These are phyloP conservation scores for Amorpha juglandis DNA, from an alignment of 2,888 invertebrate genomes.

Conservation along the genomic window DNA sequence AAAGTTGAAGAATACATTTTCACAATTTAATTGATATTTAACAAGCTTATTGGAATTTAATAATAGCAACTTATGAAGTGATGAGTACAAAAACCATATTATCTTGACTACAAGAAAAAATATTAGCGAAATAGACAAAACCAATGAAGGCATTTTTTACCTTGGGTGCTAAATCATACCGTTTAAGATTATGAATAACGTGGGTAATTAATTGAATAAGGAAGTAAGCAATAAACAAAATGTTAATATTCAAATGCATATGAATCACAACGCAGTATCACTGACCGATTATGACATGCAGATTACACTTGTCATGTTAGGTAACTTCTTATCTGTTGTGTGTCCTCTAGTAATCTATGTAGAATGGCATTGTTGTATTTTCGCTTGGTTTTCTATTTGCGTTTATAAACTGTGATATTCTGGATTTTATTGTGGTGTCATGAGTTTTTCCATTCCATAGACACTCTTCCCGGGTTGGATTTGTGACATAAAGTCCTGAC, in stretches of 20 bases:
- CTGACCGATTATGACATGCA: conserved; percentile 47
- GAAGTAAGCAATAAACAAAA: conserved; percentile 19
- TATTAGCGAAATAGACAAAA: neutral
- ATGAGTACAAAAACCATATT: neutral
- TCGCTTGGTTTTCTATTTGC: neutral
- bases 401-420: neutral
- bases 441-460: neutral
- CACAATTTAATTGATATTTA: too few relatives aligned
- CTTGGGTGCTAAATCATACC: neutral
- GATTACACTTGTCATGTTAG: conserved; percentile 34
- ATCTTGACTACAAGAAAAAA: neutral
- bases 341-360: conserved; percentile 26
- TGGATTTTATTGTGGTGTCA: neutral
- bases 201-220: conserved; percentile 4
- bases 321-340: conserved; percentile 33
- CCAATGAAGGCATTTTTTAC: conserved; percentile 11
- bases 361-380: neutral
- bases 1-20: neutral
- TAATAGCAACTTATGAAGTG: neutral
- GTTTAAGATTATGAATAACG: conserved; percentile 15
- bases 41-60: too few relatives aligned
- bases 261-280: conserved; percentile 41
- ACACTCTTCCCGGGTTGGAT: neutral
- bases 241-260: conserved; percentile 34
- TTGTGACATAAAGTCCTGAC: neutral